Evolutionary conservation across 1,140 invertebrate species (phyloP), one percentile per base, ranked within the genome.

Genomic region (Ptiloglossa arizonensis): DNA sequence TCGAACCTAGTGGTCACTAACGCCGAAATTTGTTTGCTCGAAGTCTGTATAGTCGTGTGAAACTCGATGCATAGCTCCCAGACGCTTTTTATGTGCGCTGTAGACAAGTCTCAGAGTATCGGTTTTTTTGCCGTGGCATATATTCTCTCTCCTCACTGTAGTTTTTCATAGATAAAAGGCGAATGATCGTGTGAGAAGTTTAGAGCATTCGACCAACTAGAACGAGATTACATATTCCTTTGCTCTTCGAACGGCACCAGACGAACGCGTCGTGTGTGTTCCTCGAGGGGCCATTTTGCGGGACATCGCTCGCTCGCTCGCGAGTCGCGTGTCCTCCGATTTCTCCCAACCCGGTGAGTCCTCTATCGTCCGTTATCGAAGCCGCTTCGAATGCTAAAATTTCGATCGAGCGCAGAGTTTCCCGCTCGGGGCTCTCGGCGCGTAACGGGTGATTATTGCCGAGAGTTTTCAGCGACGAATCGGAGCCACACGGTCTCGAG

Each of bases 81-180:
- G 52, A 71, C 64, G 77, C 77, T 79, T 79, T 57, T 67, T 67
- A 35, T 79, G 77, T 79, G 35, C 71, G 71, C 54, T 59, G 70
- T 74, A 79, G 77, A 79, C 64, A n/a, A 76, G 73, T 69, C 66
- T 69, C 66, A 48, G 63, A 50, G 54, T 50, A 59, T 57, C 73
- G 54, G 44, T 76, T 57, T n/a, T n/a, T n/a, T 60, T 76, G 73
- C 56, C 64, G 73, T 76, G 64, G 73, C 44, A 69, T 66, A 57
- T 69, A n/a, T n/a, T n/a, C n/a, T n/a, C n/a, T 32, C 35, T 60
- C 38, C n/a, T 56, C 48, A 17, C 73, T n/a, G 32, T 50, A 32
- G 68, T n/a, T 60, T n/a, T n/a, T 29, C 73, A 48, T 76, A 59
- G 63, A 50, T n/a, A 9, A 64, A n/a, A 69, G 54, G 17, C 64